phyloP scores from a whole-genome alignment of 2,888 invertebrate species.

The Kryphioiulus occultus region DNA sequence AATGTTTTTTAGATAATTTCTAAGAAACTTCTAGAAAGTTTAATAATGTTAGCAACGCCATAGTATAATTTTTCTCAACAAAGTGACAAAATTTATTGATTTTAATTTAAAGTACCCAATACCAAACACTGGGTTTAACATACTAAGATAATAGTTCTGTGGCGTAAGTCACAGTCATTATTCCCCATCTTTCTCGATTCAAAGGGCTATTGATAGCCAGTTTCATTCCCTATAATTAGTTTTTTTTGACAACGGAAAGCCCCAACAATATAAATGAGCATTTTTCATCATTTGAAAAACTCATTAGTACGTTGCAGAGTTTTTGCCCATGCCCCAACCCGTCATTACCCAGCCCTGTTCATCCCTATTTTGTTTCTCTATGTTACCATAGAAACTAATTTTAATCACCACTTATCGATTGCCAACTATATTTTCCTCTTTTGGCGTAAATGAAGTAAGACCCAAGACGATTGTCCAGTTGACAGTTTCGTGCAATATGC shows the following conservation, averaged over 20 bases:
- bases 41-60: too few relatives aligned
- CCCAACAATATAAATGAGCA: not conserved
- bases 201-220: not conserved
- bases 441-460: not conserved
- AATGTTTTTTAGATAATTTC: too few relatives aligned
- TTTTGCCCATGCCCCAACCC: not conserved
- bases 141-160: too few relatives aligned
- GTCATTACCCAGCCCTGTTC: not conserved
- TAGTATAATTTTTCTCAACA: too few relatives aligned
- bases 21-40: too few relatives aligned
- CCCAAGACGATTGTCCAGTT: not conserved
- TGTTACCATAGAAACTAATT: slow-evolving; percentile 18
- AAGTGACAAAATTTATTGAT: too few relatives aligned
- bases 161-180: not conserved
- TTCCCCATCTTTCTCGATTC: not conserved
- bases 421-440: not conserved
- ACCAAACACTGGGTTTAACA: too few relatives aligned
- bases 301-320: slow-evolving; percentile 11
- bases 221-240: not conserved
- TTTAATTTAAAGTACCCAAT: too few relatives aligned
- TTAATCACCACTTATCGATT: not conserved
- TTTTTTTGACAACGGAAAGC: not conserved
- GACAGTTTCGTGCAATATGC: too few relatives aligned
- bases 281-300: not conserved
- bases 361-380: not conserved